Conservation (phyloP, 2,888 invertebrate species). For the Drosophila prostipennis region DNA sequence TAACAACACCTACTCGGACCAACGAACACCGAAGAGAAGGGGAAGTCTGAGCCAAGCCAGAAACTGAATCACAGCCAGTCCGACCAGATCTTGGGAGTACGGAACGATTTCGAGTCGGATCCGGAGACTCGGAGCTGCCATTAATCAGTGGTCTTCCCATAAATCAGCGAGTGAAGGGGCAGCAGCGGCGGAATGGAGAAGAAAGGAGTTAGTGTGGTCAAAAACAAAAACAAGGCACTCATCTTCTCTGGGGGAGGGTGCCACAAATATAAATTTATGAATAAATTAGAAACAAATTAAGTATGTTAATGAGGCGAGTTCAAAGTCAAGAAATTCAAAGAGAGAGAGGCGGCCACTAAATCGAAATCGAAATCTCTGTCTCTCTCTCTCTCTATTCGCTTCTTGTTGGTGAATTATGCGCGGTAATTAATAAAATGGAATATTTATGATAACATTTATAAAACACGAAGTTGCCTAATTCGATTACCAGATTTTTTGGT, state of each 20-base stretch:
- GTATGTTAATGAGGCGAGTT: slow-evolving; percentile 67
- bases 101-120: slow-evolving; percentile 18
- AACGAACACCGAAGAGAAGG: slow-evolving; percentile 31
- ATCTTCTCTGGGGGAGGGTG: slow-evolving; percentile 54
- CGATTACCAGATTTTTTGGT: slow-evolving; percentile 69
- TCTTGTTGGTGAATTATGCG: slow-evolving; percentile 67
- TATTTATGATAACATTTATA: slow-evolving; percentile 80
- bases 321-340: slow-evolving; percentile 23
- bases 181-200: slow-evolving; percentile 2
- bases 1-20: slow-evolving; percentile 74
- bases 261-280: slow-evolving; percentile 78
- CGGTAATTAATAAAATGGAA: slow-evolving; percentile 80
- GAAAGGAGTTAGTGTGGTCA: slow-evolving; percentile 16
- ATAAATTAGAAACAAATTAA: slow-evolving; percentile 80
- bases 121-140: slow-evolving; percentile 56
- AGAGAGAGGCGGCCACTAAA: slow-evolving; percentile 35
- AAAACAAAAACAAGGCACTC: slow-evolving; percentile 44
- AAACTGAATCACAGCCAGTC: slow-evolving; percentile 56
- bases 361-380: slow-evolving; percentile 1
- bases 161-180: slow-evolving; percentile 62
- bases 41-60: slow-evolving; percentile 14
- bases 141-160: slow-evolving; percentile 69
- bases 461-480: slow-evolving; percentile 79
- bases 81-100: slow-evolving; percentile 29
- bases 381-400: slow-evolving; percentile 5